These are phyloP conservation scores for Drosophila kohkoa DNA, from an alignment of 1,140 invertebrate species.

Conservation along the genomic window DNA sequence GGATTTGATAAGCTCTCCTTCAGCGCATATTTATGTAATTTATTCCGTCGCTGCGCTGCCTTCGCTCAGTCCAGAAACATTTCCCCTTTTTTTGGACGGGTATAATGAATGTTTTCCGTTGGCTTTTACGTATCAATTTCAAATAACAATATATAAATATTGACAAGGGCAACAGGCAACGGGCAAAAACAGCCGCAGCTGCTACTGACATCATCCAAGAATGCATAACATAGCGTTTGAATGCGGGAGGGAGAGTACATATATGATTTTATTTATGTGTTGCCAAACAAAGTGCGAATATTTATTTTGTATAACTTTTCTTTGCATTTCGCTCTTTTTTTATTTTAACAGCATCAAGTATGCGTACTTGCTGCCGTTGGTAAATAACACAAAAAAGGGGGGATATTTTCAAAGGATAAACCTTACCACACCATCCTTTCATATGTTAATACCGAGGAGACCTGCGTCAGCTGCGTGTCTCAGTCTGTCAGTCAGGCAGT, in stretches of 20 bases:
- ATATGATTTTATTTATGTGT: constrained; percentile 38
- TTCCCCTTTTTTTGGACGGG: constrained; percentile 29
- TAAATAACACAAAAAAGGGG: constrained; percentile 37
- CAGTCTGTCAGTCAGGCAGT: background rate
- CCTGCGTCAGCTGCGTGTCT: constrained; percentile 23
- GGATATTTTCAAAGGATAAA: constrained; percentile 35
- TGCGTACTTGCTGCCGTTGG: constrained; percentile 40
- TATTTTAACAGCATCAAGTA: constrained; percentile 33
- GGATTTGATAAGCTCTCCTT: constrained; percentile 12
- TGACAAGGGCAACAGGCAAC: constrained; percentile 57
- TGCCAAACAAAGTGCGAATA: constrained; percentile 49
- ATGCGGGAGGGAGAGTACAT: constrained; percentile 2
- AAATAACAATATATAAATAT: constrained; percentile 74
- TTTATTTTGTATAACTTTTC: constrained; percentile 48
- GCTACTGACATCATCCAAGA: constrained; percentile 64
- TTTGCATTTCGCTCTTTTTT: constrained; percentile 11
- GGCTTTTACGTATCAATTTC: constrained; percentile 53
- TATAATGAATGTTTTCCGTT: constrained; percentile 48
- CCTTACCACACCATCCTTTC: constrained; percentile 36
- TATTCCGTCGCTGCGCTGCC: constrained; percentile 21
- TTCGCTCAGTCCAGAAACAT: constrained; percentile 7
- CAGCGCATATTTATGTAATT: constrained; percentile 19
- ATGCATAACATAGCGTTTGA: constrained; percentile 28
- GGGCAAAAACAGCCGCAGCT: constrained; percentile 61
- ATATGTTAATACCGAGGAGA: constrained; percentile 50